These are phyloP conservation scores for Oncorhynchus keta DNA, from an alignment of 2,113 vertebrate genomes.

Conservation along the genomic window DNA sequence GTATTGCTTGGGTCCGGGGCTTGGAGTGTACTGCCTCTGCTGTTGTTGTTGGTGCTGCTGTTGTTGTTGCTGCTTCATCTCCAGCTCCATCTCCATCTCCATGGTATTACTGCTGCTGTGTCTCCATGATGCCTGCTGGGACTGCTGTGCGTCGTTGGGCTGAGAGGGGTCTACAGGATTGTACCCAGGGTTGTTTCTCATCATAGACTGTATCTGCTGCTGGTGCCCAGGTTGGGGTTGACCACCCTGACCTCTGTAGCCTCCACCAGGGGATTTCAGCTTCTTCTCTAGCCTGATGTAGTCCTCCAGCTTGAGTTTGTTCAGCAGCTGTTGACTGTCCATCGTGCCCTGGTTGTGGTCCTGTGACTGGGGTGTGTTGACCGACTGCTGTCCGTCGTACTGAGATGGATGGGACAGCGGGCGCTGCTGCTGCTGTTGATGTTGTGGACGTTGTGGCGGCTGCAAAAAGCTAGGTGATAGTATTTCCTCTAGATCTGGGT, in stretches of 20 bases:
- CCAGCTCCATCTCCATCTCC: conserved; percentile 59
- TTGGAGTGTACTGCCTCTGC: conserved; percentile 72
- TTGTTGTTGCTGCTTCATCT: conserved; percentile 48
- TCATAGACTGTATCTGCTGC: conserved; percentile 47
- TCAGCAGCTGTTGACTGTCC: conserved; percentile 37
- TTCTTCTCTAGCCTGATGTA: conserved; percentile 58
- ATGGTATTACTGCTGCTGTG: conserved; percentile 43
- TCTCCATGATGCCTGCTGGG: conserved; percentile 42
- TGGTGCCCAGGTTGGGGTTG: conserved; percentile 60
- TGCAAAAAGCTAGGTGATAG: conserved; percentile 68
- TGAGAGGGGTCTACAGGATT: conserved; percentile 48
- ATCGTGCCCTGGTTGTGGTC: conserved; percentile 17
- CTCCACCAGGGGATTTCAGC: conserved; percentile 64
- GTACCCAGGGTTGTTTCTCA: conserved; percentile 54
- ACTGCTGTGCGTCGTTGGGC: conserved; percentile 69
- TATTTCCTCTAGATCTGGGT: conserved; percentile 74
- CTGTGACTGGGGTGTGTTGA: conserved; percentile 26
- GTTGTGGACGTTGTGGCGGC: conserved; percentile 33
- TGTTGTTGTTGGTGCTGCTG: conserved; percentile 59
- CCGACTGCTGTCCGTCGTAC: conserved; percentile 68
- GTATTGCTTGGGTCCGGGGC: conserved; percentile 76
- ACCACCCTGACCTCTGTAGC: conserved; percentile 37
- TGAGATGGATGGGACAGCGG: conserved; percentile 70
- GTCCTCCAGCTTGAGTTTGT: conserved; percentile 66
- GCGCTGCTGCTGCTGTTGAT: conserved; percentile 67